Conservation (phyloP, 1,140 invertebrate genomes). For the Pseudomyrmex concolor region DNA sequence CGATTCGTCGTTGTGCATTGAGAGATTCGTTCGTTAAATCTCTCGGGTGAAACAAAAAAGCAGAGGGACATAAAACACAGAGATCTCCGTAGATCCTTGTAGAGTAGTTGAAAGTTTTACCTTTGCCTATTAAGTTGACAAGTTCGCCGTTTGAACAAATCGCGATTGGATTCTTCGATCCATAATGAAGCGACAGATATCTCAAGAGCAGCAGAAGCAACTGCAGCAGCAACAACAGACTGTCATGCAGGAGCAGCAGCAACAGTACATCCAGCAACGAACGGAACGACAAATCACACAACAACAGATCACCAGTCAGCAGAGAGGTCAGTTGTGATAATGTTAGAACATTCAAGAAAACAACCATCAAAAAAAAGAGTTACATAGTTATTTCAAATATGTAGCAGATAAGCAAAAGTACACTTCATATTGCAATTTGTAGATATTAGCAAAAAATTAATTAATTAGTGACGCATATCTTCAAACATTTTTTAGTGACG, state of each 20-base stretch:
- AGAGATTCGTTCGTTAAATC: slow-evolving; percentile 36
- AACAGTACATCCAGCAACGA: slow-evolving; percentile 88
- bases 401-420: slow-evolving; percentile 4
- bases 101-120: slow-evolving; percentile 29
- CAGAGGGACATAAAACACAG: neutral
- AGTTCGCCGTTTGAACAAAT: slow-evolving; percentile 8
- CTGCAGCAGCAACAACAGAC: slow-evolving; percentile 83
- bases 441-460: neutral
- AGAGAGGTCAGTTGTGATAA: slow-evolving; percentile 88
- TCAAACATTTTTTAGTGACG: neutral
- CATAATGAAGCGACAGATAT: slow-evolving; percentile 87
- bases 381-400: neutral
- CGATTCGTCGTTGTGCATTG: slow-evolving; percentile 52
- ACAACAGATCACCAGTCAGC: slow-evolving; percentile 90
- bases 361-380: slow-evolving; percentile 1
- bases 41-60: slow-evolving; percentile 14
- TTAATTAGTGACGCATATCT: neutral
- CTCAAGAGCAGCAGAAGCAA: slow-evolving; percentile 79
- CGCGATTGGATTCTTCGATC: slow-evolving; percentile 52
- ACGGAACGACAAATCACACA: slow-evolving; percentile 91
- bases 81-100: slow-evolving; percentile 6
- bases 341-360: slow-evolving; percentile 1
- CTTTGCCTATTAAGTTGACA: neutral
- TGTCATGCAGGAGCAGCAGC: slow-evolving; percentile 84
- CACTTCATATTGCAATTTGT: neutral